These are phyloP conservation scores for Tipula confusa DNA, from an alignment of 2,888 invertebrate genomes.

Conservation along the genomic window DNA sequence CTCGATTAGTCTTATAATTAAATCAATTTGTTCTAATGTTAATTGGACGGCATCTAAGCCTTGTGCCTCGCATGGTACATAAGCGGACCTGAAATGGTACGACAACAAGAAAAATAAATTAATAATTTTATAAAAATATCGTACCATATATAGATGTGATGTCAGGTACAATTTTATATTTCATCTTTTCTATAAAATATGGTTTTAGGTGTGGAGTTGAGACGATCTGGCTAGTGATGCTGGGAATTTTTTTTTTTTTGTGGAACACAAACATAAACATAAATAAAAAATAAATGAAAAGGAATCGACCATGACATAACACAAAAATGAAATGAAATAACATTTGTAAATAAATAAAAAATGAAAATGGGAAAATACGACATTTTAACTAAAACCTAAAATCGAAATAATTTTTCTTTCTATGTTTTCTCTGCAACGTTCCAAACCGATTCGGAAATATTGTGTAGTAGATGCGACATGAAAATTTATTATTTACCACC, in stretches of 20 bases:
- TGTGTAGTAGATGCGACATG: not conserved
- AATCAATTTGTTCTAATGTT: conserved; percentile 81
- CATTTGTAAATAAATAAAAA: conserved; percentile 8
- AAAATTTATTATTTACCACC: not conserved
- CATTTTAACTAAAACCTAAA: not conserved
- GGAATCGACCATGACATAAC: not conserved
- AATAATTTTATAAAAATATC: too few species aligned
- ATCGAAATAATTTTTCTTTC: not conserved
- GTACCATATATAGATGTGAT: not conserved
- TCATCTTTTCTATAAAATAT: not conserved
- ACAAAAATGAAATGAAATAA: not conserved
- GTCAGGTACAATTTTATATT: not conserved
- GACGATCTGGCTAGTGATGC: not conserved
- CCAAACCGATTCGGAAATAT: not conserved
- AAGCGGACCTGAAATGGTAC: conserved; percentile 64
- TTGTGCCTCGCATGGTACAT: conserved; percentile 79
- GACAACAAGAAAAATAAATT: not conserved
- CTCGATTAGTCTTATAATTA: conserved; percentile 63
- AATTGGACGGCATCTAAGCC: conserved; percentile 80
- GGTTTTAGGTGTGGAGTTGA: not conserved
- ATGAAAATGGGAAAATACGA: not conserved
- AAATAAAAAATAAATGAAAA: not conserved
- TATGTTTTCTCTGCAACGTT: not conserved
- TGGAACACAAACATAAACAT: too few species aligned
- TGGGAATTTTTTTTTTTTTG: not conserved